Evolutionary conservation across 2,113 vertebrate species (phyloP), one percentile per base, ranked within the genome.

Genomic region (Pelmatolapia mariae): DNA sequence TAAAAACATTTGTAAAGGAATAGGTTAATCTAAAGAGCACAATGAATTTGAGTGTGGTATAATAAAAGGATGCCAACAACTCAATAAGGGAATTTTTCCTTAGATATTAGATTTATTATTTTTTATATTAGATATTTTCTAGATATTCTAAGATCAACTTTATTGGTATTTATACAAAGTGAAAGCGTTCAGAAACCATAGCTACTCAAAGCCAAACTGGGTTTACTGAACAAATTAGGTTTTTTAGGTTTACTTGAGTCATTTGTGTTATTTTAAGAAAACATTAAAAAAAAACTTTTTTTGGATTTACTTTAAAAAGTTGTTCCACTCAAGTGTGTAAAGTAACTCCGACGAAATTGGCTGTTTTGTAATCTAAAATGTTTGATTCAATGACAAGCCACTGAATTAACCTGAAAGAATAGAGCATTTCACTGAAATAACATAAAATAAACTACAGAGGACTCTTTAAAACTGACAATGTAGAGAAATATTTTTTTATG

Each of bases 271-370:
- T 24, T 71, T 71, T 45, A 22, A 68, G n/a, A 38, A 33, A 68
- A 68, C 36, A 40, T 40, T 4, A 38, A 22, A 66, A 61, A 54
- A 56, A 5, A 0, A 0, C 2, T 50, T 50, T 54, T 57, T 8
- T 8, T 0, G 0, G 4, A 68, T 40, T 68, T 40, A 40, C 7
- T 68, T 40, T 22, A 40, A 68, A 68, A 40, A 40, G 61, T 66
- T 66, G 61, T 66, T 66, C 6, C 19, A 38, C 33, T 66, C 19
- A 68, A 68, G 19, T 38, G 33, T 66, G 33, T 68, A 68, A 68
- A 38, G 61, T n/a, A 66, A 66, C 61, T 66, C 33, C 13, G 19
- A 66, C n/a, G 61, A 38, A 66, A 66, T 12, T 38, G 33, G 10
- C 61, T 66, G 61, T 22, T 68, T 68, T 68, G 61, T 68, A 13